phyloP scores from a whole-genome alignment of 2,888 invertebrate species.

The Dryomyza anilis region DNA sequence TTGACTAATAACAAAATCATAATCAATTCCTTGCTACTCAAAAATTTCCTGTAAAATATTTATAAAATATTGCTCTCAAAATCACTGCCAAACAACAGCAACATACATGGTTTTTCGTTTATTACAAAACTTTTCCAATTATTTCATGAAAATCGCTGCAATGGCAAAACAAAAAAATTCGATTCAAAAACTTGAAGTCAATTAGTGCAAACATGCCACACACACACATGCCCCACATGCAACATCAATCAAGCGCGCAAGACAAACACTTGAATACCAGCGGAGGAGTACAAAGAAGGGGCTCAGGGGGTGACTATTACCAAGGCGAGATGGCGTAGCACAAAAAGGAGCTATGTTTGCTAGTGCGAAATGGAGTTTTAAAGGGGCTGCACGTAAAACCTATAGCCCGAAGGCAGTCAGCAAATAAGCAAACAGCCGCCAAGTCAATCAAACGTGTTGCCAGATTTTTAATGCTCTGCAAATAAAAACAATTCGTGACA shows the following conservation, averaged over 20 bases:
- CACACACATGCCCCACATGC: constrained; percentile 21
- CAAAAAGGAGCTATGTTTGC: background rate
- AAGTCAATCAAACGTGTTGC: constrained; percentile 13
- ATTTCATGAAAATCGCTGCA: constrained; percentile 31
- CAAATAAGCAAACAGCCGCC: background rate
- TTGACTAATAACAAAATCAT: too few relatives aligned
- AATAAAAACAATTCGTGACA: background rate
- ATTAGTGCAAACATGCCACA: constrained; percentile 37
- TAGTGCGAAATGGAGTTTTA: too few relatives aligned
- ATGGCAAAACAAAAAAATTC: constrained; percentile 14
- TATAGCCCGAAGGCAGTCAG: background rate
- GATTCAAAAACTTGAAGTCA: constrained; percentile 25
- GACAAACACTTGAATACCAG: background rate
- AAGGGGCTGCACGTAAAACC: background rate
- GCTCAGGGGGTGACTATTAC: background rate
- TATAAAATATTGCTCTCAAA: too few relatives aligned
- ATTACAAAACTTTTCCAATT: constrained; percentile 40
- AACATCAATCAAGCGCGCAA: constrained; percentile 37
- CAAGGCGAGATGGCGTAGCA: background rate
- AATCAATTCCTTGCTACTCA: too few relatives aligned
- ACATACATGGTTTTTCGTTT: too few relatives aligned
- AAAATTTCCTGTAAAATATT: too few relatives aligned
- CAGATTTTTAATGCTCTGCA: background rate
- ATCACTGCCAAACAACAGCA: too few relatives aligned
- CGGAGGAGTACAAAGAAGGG: background rate